Base-by-base conservation (phyloP, 2,888 invertebrate genomes). In the Rotaria socialis region DNA sequence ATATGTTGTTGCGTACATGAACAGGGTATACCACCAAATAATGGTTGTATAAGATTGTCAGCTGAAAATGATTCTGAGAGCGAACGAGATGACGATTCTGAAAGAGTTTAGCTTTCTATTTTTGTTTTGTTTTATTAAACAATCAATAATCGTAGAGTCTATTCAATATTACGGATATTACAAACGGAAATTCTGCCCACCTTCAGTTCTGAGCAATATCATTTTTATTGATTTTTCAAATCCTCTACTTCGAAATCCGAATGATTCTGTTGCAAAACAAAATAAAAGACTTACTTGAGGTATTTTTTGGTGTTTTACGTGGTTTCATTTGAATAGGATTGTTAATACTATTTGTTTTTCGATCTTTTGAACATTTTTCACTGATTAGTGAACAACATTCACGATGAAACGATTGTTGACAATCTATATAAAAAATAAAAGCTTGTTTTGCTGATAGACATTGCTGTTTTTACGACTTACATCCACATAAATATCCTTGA, bases 401-500 rank as follows among this genome's bases (percentile, higher is more conserved):
- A 47, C 80, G 80, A 80, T 80, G 80, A 80, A 80, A 80, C 47
- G 80, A 47, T 47, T 80, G 80, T n/a, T 80, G 80, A 47, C 80
- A 80, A 80, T 80, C 80, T 80, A 80, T 0, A 67, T 14, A 67
- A 27, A 27, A 27, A 27, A 14, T 10, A 27, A 27, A 5, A 22
- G 14, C 1, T 11, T 52, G 11, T 55, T 55, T 55, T 22, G 2
- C 4, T n/a, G 0, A 24, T 16, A 24, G 4, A 67, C 6, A 67
- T n/a, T 67, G 27, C 74, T 84, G 19, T 52, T 58, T 67, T 24
- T 8, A 16, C 2, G 41, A 58, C 67, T 74, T 84, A 86, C 86
- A 85, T 85, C 85, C 85, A 50, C 86, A 86, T 27, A 75, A 27
- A n/a, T 85, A 47, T 50, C 86, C 86, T 86, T 86, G 86, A 80